Evolutionary conservation across 2,888 invertebrate species (phyloP).

Genomic region (Xanthostigma xanthostigma): DNA sequence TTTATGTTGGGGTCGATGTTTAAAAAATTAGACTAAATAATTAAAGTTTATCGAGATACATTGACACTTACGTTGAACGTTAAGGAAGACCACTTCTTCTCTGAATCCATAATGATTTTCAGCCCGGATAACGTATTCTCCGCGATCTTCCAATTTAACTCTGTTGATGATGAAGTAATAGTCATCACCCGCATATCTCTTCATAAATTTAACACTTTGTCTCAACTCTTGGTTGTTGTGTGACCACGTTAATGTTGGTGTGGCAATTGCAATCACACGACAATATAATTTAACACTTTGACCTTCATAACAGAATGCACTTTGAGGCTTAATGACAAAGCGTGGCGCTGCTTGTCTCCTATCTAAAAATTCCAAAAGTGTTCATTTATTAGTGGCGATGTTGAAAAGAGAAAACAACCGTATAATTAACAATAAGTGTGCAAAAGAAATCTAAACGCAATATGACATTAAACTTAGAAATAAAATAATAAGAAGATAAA

Average conservation of each 20-base stretch:
- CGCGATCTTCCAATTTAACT: slow-evolving; percentile 86
- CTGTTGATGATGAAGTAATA: slow-evolving; percentile 97
- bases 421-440: background rate
- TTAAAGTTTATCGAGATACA: too few species aligned
- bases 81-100: slow-evolving; percentile 92
- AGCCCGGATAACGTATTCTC: slow-evolving; percentile 92
- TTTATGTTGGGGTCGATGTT: too few species aligned
- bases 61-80: slow-evolving; percentile 71
- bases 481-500: background rate
- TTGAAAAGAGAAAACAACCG: background rate
- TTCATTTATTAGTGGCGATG: background rate
- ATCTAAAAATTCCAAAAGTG: slow-evolving; percentile 38
- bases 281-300: slow-evolving; percentile 96
- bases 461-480: background rate
- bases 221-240: slow-evolving; percentile 83
- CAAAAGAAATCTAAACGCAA: background rate
- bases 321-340: slow-evolving; percentile 93
- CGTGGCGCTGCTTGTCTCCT: slow-evolving; percentile 95
- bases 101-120: slow-evolving; percentile 93
- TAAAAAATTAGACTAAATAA: too few species aligned
- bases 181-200: slow-evolving; percentile 89
- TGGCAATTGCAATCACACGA: slow-evolving; percentile 85
- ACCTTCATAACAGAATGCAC: slow-evolving; percentile 92
- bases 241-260: slow-evolving; percentile 92
- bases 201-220: slow-evolving; percentile 99